Evolutionary conservation across 2,888 invertebrate genomes (phyloP), one percentile per base, ranked within the genome.

Genomic region (Vesta saturnalis): DNA sequence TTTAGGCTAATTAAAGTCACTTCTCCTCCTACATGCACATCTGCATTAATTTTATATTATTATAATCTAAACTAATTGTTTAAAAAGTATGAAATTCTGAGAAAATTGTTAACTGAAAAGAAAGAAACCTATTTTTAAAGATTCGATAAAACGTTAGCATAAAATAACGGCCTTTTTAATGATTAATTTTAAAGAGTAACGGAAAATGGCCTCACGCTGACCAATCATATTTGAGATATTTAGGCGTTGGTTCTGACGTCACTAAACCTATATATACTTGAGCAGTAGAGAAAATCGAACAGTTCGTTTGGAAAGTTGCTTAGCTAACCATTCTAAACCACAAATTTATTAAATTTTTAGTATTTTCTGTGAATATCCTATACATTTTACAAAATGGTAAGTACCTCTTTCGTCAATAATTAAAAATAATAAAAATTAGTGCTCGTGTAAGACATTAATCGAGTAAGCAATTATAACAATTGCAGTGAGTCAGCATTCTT

Each of bases 161-260:
- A 52, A 52, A 52, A 52, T 52, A 52, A 16, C 49, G 49, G 49
- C 52, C 18, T 52, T 19, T 52, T 19, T 52, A 52, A 52, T 52
- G 52, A 52, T 52, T 52, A 52, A 52, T 52, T 52, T 47, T 52
- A n/a, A 52, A 52, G n/a, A 19, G 19, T 52, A 52, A 52, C 52
- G 18, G 52, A 19, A 52, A 19, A 52, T 52, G 52, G 19, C 19
- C 18, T 52, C 52, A 52, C n/a, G 18, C 19, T 10, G 19, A 52
- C 52, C 52, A 52, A 52, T 52, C 52, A 21, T 1, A 12, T 19
- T 52, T 1, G 5, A 52, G 52, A 19, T 12, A 12, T 19, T 18
- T 12, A 52, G 52, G 52, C 52, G 52, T 52, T 52, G 52, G 52
- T 52, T 52, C n/a, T 52, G 52, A 52, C 52, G 52, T 52, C 52